Evolutionary conservation across 2,113 vertebrate species (phyloP).

Genomic region (Ciconia boyciana): DNA sequence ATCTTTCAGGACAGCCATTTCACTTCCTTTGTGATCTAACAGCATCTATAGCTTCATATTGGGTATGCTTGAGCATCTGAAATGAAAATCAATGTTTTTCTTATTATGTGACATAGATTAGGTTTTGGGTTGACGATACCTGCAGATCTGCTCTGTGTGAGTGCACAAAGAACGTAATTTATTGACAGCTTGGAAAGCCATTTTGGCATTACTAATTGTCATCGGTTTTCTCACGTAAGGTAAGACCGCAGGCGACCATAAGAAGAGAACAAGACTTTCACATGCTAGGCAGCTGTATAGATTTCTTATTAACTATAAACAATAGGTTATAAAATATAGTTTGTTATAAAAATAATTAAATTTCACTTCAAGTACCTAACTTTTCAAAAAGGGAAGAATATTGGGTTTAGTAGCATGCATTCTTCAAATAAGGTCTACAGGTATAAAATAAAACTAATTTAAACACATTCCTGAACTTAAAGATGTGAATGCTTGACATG

Average conservation of each 20-base stretch:
- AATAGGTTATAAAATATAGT: not conserved
- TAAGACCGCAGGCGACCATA: not conserved
- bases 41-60: not conserved
- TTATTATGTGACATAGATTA: not conserved
- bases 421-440: not conserved
- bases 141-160: conserved; percentile 1
- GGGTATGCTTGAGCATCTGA: not conserved
- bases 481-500: not conserved
- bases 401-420: not conserved
- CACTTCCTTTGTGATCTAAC: not conserved
- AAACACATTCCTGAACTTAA: not conserved
- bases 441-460: not conserved
- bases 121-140: not conserved
- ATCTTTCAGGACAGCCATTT: conserved; percentile 13
- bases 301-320: not conserved
- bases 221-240: not conserved
- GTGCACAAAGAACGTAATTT: conserved; percentile 27
- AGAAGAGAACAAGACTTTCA: not conserved
- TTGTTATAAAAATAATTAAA: not conserved
- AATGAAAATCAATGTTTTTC: conserved; percentile 39
- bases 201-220: conserved; percentile 45
- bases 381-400: not conserved
- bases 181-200: conserved; percentile 28
- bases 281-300: not conserved
- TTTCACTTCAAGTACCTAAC: not conserved